Conservation (phyloP, 2,888 invertebrate genomes). For the Apamea anceps region DNA sequence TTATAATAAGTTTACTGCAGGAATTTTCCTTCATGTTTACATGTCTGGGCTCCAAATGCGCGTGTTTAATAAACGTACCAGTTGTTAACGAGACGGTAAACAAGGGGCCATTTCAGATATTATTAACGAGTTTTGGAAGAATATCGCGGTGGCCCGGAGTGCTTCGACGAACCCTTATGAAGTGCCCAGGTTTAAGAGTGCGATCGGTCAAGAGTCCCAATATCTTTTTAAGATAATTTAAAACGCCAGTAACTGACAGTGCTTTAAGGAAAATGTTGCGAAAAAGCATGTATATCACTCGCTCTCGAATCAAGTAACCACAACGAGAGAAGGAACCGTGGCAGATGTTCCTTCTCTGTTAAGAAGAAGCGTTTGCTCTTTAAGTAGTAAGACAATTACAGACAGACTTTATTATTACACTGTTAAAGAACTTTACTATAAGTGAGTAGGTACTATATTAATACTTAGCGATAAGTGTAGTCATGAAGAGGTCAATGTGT, state of each 20-base stretch:
- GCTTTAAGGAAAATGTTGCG: neutral
- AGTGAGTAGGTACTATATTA: constrained; percentile 27
- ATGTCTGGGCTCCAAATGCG: constrained; percentile 37
- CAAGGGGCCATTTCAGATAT: constrained; percentile 44
- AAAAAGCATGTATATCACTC: neutral
- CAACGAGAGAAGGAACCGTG: too few species aligned
- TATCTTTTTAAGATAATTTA: neutral
- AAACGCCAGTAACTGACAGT: neutral
- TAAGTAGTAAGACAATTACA: neutral
- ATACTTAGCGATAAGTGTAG: constrained; percentile 45
- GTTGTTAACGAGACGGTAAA: constrained; percentile 44
- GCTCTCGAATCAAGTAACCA: neutral
- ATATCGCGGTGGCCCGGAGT: neutral
- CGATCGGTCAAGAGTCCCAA: neutral
- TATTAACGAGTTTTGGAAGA: constrained; percentile 6
- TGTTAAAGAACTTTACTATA: constrained; percentile 21
- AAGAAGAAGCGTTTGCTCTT: neutral
- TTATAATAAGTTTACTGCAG: constrained; percentile 34
- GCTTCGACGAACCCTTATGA: neutral
- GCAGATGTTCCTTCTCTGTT: neutral
- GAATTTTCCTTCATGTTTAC: constrained; percentile 54
- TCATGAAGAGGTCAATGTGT: constrained; percentile 44
- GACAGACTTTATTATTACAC: neutral
- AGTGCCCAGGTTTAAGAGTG: neutral
- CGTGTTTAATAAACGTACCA: constrained; percentile 42